Base-by-base conservation (phyloP, 1,140 invertebrate species). In the Nomia melanderi region DNA sequence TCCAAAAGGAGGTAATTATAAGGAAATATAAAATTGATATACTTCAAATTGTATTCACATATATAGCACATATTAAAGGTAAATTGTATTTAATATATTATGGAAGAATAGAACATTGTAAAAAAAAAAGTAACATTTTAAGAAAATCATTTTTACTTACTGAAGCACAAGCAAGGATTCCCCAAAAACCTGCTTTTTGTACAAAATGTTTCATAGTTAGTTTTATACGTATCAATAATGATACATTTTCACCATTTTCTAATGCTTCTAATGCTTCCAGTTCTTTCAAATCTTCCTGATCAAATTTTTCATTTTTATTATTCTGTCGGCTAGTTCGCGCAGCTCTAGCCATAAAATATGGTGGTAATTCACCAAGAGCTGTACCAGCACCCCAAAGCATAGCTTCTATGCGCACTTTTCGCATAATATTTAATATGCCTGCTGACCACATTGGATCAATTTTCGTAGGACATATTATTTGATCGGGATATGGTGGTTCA, bases 371-470 rank as follows among this genome's bases (percentile, higher is more conserved):
- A 6, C 99, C 99, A 31, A 99, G 93, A 0, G 99, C 99, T 1
- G 99, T 99, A 8, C 99, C 99, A 62, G 97, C 96, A 23, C 99
- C 98, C 99, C 99, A 99, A 93, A 99, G 96, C 93, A 99, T 97
- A 2, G 98, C 97, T 93, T 99, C 99, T 50, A 99, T 91, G n/a
- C 97, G 94, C 14, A 99, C 98, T 93, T 99, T 99, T 33, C 96
- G 95, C 96, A 99, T 98, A 76, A 99, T 99, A 78, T 95, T 96
- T 94, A 94, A 98, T 87, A 95, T 94, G 29, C 95, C 94, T 54
- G 96, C 95, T 29, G 92, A 88, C 90, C 93, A 94, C 59, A 92
- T 88, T 0, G 93, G 91, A 85, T 95, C 94, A 9, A 94, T 90
- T 57, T 93, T 93, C 20, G 94, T 92, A 4, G 96, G 96, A 90